Conservation (phyloP, 2,113 vertebrate species). For the Chloropsis hardwickii region DNA sequence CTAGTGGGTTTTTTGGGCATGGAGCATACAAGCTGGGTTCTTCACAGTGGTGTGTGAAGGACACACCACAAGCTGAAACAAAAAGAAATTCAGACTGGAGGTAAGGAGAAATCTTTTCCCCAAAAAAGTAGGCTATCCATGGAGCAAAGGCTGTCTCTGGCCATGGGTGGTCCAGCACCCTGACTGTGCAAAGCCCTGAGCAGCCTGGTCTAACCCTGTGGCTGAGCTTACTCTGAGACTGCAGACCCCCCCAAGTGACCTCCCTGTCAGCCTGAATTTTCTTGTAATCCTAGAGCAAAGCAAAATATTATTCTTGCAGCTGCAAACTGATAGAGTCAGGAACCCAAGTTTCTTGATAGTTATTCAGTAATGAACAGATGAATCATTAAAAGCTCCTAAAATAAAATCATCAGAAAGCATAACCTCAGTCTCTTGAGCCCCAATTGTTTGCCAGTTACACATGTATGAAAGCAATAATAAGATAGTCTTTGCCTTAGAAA, state of each 20-base stretch:
- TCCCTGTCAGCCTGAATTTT: background rate
- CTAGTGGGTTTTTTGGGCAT: background rate
- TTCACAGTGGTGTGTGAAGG: background rate
- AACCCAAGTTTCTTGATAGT: background rate
- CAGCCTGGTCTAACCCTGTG: background rate
- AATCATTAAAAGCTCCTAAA: background rate
- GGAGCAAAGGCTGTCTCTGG: background rate
- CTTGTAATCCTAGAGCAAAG: background rate
- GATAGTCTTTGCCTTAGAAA: background rate
- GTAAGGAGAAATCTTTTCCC: background rate
- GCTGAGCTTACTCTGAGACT: background rate
- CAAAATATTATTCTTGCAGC: background rate
- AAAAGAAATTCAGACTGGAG: background rate
- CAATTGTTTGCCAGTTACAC: background rate
- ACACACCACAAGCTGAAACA: background rate
- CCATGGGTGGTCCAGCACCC: rapidly evolving
- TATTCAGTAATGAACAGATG: background rate
- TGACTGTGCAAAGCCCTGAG: background rate
- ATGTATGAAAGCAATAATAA: background rate
- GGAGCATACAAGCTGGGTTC: background rate
- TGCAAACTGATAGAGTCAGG: background rate
- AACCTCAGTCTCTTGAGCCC: background rate
- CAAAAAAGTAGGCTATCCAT: rapidly evolving
- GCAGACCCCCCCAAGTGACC: background rate
- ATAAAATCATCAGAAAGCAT: background rate